Conservation (phyloP, 2,113 vertebrate genomes). For the Abramis brama region DNA sequence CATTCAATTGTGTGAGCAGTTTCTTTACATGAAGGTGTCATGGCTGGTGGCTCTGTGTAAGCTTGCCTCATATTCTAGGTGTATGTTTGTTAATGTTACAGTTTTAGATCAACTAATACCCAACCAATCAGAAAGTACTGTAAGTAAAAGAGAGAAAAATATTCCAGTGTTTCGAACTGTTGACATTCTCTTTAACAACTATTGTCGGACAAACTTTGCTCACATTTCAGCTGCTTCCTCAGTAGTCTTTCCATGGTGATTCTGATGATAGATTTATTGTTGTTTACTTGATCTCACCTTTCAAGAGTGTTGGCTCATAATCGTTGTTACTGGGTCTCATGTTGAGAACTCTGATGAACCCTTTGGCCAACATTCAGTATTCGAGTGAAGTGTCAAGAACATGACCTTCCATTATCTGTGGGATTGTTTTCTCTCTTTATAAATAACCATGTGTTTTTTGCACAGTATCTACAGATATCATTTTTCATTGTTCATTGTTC, state of each 20-base stretch:
- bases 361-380: background rate
- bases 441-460: constrained; percentile 4
- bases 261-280: constrained; percentile 50
- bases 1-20: background rate
- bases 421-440: constrained; percentile 1
- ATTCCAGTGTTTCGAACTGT: constrained; percentile 22
- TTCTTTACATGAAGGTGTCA: background rate
- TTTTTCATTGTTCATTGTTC: constrained; percentile 37
- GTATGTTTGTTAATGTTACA: background rate
- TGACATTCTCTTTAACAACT: constrained; percentile 17
- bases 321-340: background rate
- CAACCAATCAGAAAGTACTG: background rate
- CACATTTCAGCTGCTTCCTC: constrained; percentile 52
- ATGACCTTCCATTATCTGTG: constrained; percentile 9
- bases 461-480: background rate
- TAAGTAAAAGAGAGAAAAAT: background rate
- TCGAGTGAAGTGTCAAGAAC: constrained; percentile 1
- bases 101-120: background rate
- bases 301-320: background rate
- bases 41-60: background rate
- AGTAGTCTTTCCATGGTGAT: background rate
- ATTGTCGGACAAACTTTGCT: constrained; percentile 36
- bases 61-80: background rate
- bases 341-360: background rate
- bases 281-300: constrained; percentile 45